Base-by-base conservation (phyloP, 2,113 vertebrate genomes). In the Sapayoa aenigma region DNA sequence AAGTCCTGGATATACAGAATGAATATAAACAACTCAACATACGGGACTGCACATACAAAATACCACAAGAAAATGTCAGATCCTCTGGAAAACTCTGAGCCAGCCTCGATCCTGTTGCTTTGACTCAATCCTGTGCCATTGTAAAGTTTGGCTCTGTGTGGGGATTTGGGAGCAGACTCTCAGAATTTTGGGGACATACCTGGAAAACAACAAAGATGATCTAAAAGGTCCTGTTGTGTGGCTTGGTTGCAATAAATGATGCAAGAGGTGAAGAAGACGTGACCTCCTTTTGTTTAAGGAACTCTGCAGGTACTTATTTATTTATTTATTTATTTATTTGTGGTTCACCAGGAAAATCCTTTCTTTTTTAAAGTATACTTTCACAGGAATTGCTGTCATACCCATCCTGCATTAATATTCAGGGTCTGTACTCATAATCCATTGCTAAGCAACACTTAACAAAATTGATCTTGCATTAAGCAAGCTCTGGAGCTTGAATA, bases 401-500 rank as follows among this genome's bases (percentile, higher is more conserved):
- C 53, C 60, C 69, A 35, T 67, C 56, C 79, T 52, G 41, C 44
- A 94, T 96, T 96, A 95, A 94, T 93, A 97, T 96, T 90, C 95
- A 95, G 88, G 58, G 75, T 90, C 85, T 90, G 80, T 28, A 35
- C 92, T 96, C 88, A 74, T 95, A 97, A 96, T 87, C 94, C 96
- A 97, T 97, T 96, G 95, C 96, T 97, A 95, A 97, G 96, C 96
- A 97, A 96, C 96, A 96, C 95, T 97, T 97, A 97, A 96, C 93
- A 96, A 96, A 96, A 96, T 94, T 95, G 96, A 94, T 97, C 94
- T 96, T 93, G 94, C 93, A 97, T 95, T 97, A 95, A 96, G 91
- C 80, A 94, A 89, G 90, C 88, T 96, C 60, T 93, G 85, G 90
- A 96, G 85, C 86, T 93, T 96, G 96, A 96, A 96, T 96, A 96